phyloP scores from a whole-genome alignment of 2,888 invertebrate genomes.

The Suillia variegata region DNA sequence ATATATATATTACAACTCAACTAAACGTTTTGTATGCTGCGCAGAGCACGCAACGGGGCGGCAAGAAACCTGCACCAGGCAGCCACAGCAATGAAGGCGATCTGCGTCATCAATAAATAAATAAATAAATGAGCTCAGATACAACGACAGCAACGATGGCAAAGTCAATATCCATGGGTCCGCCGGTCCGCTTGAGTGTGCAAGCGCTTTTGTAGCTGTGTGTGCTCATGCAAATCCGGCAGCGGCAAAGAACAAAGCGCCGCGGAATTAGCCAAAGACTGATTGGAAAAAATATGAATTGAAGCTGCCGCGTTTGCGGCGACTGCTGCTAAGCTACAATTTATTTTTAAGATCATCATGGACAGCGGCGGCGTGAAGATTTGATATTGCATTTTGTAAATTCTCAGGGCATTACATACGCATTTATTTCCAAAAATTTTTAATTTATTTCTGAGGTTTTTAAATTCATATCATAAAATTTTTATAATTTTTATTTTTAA shows the following conservation, averaged over 20 bases:
- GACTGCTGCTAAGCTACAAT: too few relatives aligned
- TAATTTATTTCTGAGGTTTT: too few relatives aligned
- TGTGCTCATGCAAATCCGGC: constrained; percentile 14
- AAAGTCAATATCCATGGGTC: background rate
- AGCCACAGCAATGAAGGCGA: constrained; percentile 30
- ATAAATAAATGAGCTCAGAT: constrained; percentile 30
- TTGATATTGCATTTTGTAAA: too few relatives aligned
- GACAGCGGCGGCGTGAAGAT: background rate
- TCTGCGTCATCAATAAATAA: constrained; percentile 14
- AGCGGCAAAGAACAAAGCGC: constrained; percentile 23
- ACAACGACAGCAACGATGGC: constrained; percentile 2
- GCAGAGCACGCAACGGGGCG: constrained; percentile 26
- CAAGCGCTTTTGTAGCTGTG: background rate
- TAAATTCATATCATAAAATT: too few relatives aligned
- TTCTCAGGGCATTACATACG: too few relatives aligned
- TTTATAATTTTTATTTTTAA: too few relatives aligned
- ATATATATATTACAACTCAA: constrained; percentile 12
- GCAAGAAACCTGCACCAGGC: constrained; percentile 40
- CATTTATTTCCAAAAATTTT: too few relatives aligned
- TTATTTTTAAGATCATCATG: background rate
- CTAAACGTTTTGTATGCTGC: too few relatives aligned
- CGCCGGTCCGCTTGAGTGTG: background rate
- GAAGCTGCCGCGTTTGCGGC: constrained; percentile 6
- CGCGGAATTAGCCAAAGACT: constrained; percentile 25
- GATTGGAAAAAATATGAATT: constrained; percentile 28